These are phyloP conservation scores for Lordiphosa andalusiaca DNA, from an alignment of 2,888 invertebrate genomes.

Conservation along the genomic window DNA sequence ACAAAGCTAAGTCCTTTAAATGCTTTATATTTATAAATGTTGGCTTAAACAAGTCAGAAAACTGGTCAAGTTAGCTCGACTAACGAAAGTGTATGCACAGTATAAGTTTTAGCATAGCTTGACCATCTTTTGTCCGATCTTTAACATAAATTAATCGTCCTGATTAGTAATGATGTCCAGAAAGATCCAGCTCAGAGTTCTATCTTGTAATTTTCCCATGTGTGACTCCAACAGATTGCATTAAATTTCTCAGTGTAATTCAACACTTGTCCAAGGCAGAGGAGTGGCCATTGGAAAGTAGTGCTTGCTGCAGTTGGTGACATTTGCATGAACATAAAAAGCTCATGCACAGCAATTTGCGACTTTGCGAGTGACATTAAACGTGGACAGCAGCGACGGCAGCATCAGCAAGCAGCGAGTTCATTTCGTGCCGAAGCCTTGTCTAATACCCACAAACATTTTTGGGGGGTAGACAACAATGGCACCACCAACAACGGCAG, in stretches of 20 bases:
- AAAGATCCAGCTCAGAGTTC: too few relatives aligned
- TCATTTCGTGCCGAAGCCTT: conserved; percentile 47
- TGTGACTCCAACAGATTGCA: too few relatives aligned
- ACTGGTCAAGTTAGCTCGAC: too few relatives aligned
- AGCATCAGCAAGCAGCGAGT: not conserved
- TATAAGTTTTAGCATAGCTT: too few relatives aligned
- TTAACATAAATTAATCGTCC: too few relatives aligned
- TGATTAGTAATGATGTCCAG: too few relatives aligned
- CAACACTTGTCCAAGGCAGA: conserved; percentile 19
- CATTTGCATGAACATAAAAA: conserved; percentile 76
- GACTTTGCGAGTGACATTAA: conserved; percentile 76
- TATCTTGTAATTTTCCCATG: too few relatives aligned
- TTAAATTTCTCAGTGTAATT: conserved; percentile 10
- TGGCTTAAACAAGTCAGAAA: too few relatives aligned
- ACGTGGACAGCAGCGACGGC: conserved; percentile 61
- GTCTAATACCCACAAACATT: conserved; percentile 1
- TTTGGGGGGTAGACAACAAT: conserved; percentile 16
- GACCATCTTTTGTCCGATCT: too few relatives aligned
- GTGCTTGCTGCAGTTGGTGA: conserved; percentile 50
- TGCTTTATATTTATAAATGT: too few relatives aligned
- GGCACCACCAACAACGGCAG: conserved; percentile 1
- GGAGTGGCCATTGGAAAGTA: conserved; percentile 47
- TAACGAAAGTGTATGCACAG: too few relatives aligned
- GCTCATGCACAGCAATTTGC: conserved; percentile 78
- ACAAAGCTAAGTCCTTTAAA: too few relatives aligned